phyloP scores from a whole-genome alignment of 2,888 invertebrate genomes.

The Crossocerus cetratus region DNA sequence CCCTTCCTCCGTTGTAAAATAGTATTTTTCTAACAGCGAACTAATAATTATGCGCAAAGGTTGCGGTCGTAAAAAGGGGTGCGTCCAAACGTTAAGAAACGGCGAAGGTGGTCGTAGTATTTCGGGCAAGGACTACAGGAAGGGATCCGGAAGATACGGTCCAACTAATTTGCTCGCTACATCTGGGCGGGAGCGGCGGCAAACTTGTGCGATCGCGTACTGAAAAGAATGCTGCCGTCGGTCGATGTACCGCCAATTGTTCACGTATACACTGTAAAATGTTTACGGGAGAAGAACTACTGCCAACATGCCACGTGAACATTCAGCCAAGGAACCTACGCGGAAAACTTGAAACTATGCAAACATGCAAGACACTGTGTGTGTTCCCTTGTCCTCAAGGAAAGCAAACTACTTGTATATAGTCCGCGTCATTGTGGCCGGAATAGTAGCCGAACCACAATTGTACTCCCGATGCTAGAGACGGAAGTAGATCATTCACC shows the following conservation, averaged over 20 bases:
- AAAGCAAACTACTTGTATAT: slow-evolving; percentile 28
- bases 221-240: not conserved
- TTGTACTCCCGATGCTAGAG: slow-evolving; percentile 5
- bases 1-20: slow-evolving; percentile 65
- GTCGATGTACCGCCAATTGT: not conserved
- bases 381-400: slow-evolving; percentile 41
- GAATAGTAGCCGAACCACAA: slow-evolving; percentile 16
- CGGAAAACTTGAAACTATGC: slow-evolving; percentile 24
- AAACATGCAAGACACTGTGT: slow-evolving; percentile 43
- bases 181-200: too few relatives aligned
- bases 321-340: slow-evolving; percentile 24
- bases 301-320: slow-evolving; percentile 50
- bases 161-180: too few relatives aligned
- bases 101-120: not conserved
- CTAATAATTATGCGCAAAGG: slow-evolving; percentile 49
- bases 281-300: slow-evolving; percentile 42
- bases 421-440: slow-evolving; percentile 17
- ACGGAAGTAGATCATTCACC: slow-evolving; percentile 16
- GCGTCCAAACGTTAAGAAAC: not conserved
- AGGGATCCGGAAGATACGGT: too few relatives aligned
- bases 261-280: slow-evolving; percentile 5
- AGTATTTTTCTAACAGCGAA: slow-evolving; percentile 71
- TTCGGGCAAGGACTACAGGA: not conserved
- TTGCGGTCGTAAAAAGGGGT: slow-evolving; percentile 14
- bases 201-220: too few relatives aligned